Evolutionary conservation across 2,888 invertebrate species (phyloP).

Genomic region (Eilema depressum): DNA sequence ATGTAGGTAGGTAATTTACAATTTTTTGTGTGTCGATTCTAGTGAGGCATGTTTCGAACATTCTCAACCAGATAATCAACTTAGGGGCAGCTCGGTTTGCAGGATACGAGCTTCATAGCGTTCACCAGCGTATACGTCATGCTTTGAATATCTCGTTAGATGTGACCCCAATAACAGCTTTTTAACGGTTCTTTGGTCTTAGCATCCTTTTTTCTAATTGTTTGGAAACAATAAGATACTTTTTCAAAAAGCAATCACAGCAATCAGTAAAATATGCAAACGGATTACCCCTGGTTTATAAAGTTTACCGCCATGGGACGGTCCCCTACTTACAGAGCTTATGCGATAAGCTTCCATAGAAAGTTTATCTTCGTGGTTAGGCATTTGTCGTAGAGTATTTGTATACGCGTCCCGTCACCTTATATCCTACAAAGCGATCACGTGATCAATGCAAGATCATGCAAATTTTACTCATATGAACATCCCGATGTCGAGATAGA

Average conservation of each 20-base stretch:
- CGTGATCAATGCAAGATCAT: too few relatives aligned
- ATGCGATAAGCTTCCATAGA: background rate
- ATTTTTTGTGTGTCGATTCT: conserved; percentile 40
- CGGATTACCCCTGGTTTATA: background rate
- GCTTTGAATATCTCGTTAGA: conserved; percentile 63
- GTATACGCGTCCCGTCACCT: too few relatives aligned
- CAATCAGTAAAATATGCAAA: background rate
- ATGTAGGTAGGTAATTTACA: background rate
- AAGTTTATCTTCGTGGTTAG: background rate
- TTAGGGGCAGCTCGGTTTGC: conserved; percentile 70
- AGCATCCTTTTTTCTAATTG: conserved; percentile 20
- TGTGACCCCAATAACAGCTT: conserved; percentile 40
- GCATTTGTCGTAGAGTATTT: too few relatives aligned
- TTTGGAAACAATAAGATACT: conserved; percentile 15
- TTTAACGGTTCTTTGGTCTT: conserved; percentile 31
- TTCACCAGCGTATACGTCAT: conserved; percentile 57
- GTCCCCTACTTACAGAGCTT: background rate
- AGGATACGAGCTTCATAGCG: conserved; percentile 68
- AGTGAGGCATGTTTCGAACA: conserved; percentile 38
- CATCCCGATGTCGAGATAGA: too few relatives aligned
- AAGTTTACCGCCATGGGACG: background rate
- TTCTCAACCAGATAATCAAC: conserved; percentile 64
- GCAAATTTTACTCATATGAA: too few relatives aligned
- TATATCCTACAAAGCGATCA: too few relatives aligned
- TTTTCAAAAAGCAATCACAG: conserved; percentile 5